These are phyloP conservation scores for Lagopus leucura DNA, from an alignment of 2,113 vertebrate species.

Conservation along the genomic window DNA sequence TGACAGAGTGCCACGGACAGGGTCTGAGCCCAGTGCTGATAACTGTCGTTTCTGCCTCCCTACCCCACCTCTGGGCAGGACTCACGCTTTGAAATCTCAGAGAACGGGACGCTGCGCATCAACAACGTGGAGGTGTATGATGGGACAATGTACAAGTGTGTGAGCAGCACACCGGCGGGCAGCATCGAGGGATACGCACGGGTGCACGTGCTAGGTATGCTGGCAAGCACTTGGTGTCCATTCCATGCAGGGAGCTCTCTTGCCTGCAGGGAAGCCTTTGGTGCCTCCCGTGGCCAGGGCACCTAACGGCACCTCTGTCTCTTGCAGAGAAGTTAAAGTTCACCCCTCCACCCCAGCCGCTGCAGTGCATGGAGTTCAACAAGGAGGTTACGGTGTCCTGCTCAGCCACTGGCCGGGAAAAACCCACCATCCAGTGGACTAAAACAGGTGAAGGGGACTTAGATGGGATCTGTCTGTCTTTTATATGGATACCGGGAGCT, in stretches of 20 bases:
- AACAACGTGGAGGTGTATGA: constrained; percentile 96
- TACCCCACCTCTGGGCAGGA: constrained; percentile 79
- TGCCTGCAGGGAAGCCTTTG: neutral
- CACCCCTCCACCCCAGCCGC: constrained; percentile 88
- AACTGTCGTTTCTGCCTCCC: neutral
- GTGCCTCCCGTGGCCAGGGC: fast-evolving
- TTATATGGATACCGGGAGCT: neutral
- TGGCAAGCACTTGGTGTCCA: fast-evolving
- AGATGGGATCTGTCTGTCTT: neutral
- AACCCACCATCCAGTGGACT: constrained; percentile 90
- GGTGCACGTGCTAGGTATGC: constrained; percentile 88
- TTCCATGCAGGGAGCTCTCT: neutral
- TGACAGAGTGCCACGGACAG: neutral
- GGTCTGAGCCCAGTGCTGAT: neutral
- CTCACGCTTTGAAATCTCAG: constrained; percentile 86
- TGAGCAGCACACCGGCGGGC: constrained; percentile 85
- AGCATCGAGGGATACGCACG: constrained; percentile 84
- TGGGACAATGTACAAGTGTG: constrained; percentile 86
- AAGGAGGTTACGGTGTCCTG: constrained; percentile 90
- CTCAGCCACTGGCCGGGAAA: constrained; percentile 89
- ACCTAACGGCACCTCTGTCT: neutral
- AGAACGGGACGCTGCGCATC: constrained; percentile 92
- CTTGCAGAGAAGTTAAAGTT: constrained; percentile 95
- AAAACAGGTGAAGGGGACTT: constrained; percentile 85
- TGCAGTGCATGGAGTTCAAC: constrained; percentile 95